Evolutionary conservation across 2,888 invertebrate species (phyloP).

Genomic region (Drosophila leonis): DNA sequence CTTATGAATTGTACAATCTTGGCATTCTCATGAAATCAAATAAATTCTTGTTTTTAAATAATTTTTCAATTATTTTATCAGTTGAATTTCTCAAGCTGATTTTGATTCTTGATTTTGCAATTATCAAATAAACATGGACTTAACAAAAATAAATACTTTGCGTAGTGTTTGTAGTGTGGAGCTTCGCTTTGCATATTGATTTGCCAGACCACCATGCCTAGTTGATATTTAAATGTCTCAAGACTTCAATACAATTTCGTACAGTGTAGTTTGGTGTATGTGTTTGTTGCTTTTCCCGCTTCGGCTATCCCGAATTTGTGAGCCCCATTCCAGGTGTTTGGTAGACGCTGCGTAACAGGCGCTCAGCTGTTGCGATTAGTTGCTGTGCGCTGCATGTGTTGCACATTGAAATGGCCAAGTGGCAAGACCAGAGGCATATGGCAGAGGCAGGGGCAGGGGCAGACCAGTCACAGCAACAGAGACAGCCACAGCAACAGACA

Average conservation of each 20-base stretch:
- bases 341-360: conserved; percentile 74
- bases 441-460: neutral
- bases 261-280: neutral
- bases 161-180: neutral
- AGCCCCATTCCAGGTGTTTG: conserved; percentile 84
- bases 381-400: conserved; percentile 40
- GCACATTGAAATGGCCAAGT: conserved; percentile 34
- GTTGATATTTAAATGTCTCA: neutral
- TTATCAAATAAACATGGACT: too few species aligned
- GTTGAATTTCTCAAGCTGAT: too few species aligned
- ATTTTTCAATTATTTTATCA: too few species aligned
- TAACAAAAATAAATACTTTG: too few species aligned
- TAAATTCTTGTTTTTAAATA: too few species aligned
- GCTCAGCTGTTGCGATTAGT: conserved; percentile 65
- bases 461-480: conserved; percentile 4
- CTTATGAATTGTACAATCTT: too few species aligned
- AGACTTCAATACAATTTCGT: neutral
- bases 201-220: neutral
- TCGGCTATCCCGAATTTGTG: conserved; percentile 68
- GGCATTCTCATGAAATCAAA: too few species aligned
- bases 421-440: neutral
- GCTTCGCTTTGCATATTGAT: neutral
- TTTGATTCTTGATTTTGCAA: too few species aligned
- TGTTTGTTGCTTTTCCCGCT: neutral
- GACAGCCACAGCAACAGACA: neutral